These are phyloP conservation scores for Chaetogeoica ovagalla DNA, from an alignment of 2,888 invertebrate genomes.

Conservation along the genomic window DNA sequence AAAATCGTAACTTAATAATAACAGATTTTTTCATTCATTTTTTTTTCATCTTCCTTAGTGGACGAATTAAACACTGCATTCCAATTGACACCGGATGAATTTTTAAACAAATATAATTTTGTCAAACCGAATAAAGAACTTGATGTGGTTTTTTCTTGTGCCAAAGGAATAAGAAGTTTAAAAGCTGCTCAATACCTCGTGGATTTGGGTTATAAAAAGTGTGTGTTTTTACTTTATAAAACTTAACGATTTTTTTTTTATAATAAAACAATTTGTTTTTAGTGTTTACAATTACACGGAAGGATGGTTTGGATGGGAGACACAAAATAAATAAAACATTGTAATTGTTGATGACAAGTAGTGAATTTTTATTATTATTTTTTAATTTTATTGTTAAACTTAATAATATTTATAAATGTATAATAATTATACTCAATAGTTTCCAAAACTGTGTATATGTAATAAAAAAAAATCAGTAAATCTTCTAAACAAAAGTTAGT, in stretches of 20 bases:
- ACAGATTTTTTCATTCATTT: background rate
- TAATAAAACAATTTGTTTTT: background rate
- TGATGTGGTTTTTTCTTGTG: constrained; percentile 43
- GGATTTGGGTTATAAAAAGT: constrained; percentile 44
- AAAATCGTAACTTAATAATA: no score
- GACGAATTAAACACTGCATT: constrained; percentile 44
- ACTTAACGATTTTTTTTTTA: background rate
- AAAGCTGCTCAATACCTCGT: constrained; percentile 16
- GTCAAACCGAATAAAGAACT: constrained; percentile 36
- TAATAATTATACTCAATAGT: background rate
- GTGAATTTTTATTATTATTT: background rate
- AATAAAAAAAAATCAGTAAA: background rate
- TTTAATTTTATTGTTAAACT: background rate
- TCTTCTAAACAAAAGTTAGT: background rate
- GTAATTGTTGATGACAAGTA: background rate
- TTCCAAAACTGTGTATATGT: background rate
- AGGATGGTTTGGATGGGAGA: constrained; percentile 47
- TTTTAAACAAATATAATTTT: constrained; percentile 37
- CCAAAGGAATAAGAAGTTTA: constrained; percentile 41
- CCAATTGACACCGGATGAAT: constrained; percentile 20
- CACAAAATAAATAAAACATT: constrained; percentile 7
- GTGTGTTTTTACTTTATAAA: constrained; percentile 10
- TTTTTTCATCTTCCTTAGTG: constrained; percentile 22
- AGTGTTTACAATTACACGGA: constrained; percentile 33
- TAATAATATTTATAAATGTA: background rate